Conservation (phyloP, 2,113 vertebrate genomes). For the Pogonocichla stellata region DNA sequence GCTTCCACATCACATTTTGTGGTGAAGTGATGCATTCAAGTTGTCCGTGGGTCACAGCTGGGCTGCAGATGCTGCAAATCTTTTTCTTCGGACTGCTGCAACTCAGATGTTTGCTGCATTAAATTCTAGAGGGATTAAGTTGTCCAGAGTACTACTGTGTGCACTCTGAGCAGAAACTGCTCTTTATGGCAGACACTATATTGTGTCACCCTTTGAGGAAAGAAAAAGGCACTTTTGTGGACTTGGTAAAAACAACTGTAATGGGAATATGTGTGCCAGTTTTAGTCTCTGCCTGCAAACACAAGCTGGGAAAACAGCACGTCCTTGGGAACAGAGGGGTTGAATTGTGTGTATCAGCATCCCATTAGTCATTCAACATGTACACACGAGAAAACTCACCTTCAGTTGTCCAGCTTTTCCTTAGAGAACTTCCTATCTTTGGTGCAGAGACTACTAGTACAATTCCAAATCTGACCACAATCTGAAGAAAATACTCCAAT, state of each 20-base stretch:
- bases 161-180: background rate
- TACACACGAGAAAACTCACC: accelerated
- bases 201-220: background rate
- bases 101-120: background rate
- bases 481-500: background rate
- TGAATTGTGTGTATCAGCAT: background rate
- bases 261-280: background rate
- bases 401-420: background rate
- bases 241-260: background rate
- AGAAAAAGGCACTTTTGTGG: background rate
- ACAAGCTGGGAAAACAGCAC: background rate
- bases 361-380: accelerated
- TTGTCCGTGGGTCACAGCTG: background rate
- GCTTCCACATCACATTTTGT: background rate
- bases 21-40: accelerated
- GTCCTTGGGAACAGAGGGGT: background rate
- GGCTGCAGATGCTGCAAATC: background rate
- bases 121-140: background rate
- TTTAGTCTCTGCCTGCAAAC: background rate
- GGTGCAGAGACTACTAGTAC: background rate
- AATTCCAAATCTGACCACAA: background rate
- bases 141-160: background rate
- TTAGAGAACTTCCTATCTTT: background rate
- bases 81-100: background rate
- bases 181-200: background rate